Percentiles rank a stretch among this genome's conserved stretches.
phyloP scores from a whole-genome alignment of 2,888 invertebrate genomes.

The Synergus gifuensis region DNA sequence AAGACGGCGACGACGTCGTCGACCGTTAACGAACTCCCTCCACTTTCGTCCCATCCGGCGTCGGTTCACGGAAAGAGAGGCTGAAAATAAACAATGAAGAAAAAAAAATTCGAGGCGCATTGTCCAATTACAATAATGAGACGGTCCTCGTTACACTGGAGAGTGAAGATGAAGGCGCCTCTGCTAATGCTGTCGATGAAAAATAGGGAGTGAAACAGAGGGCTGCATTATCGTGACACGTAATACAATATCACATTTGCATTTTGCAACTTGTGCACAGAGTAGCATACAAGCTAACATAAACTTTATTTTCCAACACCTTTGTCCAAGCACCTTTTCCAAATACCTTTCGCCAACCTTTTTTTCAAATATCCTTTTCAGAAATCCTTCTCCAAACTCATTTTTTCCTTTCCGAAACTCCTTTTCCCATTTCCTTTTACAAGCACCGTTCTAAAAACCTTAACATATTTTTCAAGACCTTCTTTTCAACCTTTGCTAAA shows the following conservation, averaged over 20 bases:
- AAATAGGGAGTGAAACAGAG: slow-evolving; percentile 55
- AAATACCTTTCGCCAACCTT: no score
- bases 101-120: slow-evolving; percentile 52
- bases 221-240: slow-evolving; percentile 71
- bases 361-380: no score
- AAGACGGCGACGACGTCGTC: slow-evolving; percentile 12
- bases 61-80: slow-evolving; percentile 23
- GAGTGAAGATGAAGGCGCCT: slow-evolving; percentile 43
- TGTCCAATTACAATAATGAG: slow-evolving; percentile 71
- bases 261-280: slow-evolving; percentile 67
- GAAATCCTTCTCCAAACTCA: no score
- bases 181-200: slow-evolving; percentile 53
- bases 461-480: no score
- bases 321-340: no score
- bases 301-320: background rate
- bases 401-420: no score
- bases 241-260: slow-evolving; percentile 75
- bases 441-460: no score
- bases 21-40: slow-evolving; percentile 38
- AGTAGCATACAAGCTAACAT: slow-evolving; percentile 9
- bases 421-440: no score
- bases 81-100: slow-evolving; percentile 28
- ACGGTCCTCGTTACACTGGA: slow-evolving; percentile 63
- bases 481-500: no score
- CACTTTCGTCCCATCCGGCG: slow-evolving; percentile 31